Base-by-base conservation (phyloP, 1,140 invertebrate genomes). In the Copidosoma floridanum region DNA sequence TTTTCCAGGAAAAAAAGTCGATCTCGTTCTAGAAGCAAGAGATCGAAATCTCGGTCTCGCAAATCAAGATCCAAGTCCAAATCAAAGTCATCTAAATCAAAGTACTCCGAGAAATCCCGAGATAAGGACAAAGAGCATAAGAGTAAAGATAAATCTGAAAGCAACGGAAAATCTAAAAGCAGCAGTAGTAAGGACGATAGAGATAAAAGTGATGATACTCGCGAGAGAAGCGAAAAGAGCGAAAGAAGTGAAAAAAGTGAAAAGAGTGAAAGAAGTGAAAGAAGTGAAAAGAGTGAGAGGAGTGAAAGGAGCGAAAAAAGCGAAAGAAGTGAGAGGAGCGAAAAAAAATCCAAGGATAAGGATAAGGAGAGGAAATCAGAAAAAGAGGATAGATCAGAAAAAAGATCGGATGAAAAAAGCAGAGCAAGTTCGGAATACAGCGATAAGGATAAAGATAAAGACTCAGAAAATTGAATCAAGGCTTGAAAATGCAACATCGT, bases 21-120 rank as follows among this genome's bases (percentile, higher is more conserved):
- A 1, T 81, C 80, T 3, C 75, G 73, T 23, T 85, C 83, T 6
- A 82, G 82, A 3, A 81, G 81, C 20, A 85, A 81, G 70, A 80
- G 83, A 32, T 82, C 78, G 5, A 74, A 72, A 60, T 79, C 77
- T 1, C 69, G 75, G 38, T 73, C 79, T 0, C 68, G 75, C 29
- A 67, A 74, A 4, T 79, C 77, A 0, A 71, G 75, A 47, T 80
- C 79, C 0, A 81, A 81, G 43, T 81, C 79, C 0, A 81, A 80
- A 37, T 75, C 76, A 0, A 71, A 71, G 47, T 78, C 77, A 0
- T 76, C 76, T 26, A 81, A 80, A 40, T 79, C 77, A 0, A 77
- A 77, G 11, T 80, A 80, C 44, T 77, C 76, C 0, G 81, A 82
- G 11, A 82, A 82, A 62, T 72, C 71, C 14, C 79, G 73, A 8